Base-by-base conservation (phyloP, 2,113 vertebrate genomes). In the Arenaria interpres region DNA sequence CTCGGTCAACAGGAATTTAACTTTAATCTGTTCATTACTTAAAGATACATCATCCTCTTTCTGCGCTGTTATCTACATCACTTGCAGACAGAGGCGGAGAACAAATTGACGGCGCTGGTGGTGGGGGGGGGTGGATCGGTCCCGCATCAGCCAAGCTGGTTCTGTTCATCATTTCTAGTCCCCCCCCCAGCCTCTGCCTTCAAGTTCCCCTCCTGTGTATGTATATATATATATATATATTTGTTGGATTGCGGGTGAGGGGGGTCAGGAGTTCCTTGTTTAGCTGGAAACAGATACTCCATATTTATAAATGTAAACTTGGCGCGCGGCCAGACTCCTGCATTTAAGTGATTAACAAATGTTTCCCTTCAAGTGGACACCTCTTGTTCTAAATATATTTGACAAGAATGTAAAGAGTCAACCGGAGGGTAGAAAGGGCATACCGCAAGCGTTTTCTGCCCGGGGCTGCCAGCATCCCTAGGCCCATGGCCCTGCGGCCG, bases 301-400 rank as follows among this genome's bases (percentile, higher is more conserved):
- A 97, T 97, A 97, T 98, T 98, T 98, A 97, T 97, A 97, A 98
- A 98, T 97, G 98, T 97, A 98, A 98, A 98, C 97, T 98, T 99
- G 98, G 98, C 97, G 78, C 53, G 56, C 96, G 41, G 98, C 98
- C 98, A 99, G 97, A 62, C 96, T 97, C 98, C 98, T 97, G 98
- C 98, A 95, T 98, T 98, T 98, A 98, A 98, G 98, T 85, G 98
- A 98, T 98, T 98, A 98, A 98, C 98, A 98, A 98, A 98, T 96
- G 98, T 98, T 98, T 97, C 98, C 97, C 98, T 98, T 98, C 96
- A 98, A 98, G 98, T 97, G 98, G 98, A 98, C 98, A 99, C 98
- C 98, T 98, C 98, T 96, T 92, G 98, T 97, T 98, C 98, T 98
- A 99, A 99, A 99, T 98, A 98, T 98, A 98, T 98, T 98, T 98